phyloP scores from a whole-genome alignment of 2,888 invertebrate genomes.

The Galerucella nymphaeae region DNA sequence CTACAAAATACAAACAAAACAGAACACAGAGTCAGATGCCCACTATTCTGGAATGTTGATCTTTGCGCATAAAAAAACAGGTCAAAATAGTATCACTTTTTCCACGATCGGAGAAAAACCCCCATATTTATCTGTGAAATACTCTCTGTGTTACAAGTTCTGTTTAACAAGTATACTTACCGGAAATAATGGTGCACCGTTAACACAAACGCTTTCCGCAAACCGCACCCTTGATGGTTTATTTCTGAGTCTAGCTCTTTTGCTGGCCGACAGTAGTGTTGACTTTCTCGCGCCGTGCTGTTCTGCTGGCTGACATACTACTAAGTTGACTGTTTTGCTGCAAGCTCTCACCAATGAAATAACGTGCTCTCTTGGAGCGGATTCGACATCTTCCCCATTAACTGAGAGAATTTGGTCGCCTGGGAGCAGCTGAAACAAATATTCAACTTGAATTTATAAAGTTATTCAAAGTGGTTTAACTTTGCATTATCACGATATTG shows the following conservation, averaged over 20 bases:
- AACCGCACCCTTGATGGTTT: slow-evolving; percentile 89
- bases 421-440: slow-evolving; percentile 74
- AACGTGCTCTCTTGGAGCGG: slow-evolving; percentile 88
- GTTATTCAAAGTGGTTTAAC: too few species aligned
- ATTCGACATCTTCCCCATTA: slow-evolving; percentile 90
- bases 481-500: too few species aligned
- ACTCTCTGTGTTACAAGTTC: too few species aligned
- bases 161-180: slow-evolving; percentile 66
- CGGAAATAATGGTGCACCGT: slow-evolving; percentile 84
- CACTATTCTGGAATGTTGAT: too few species aligned
- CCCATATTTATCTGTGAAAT: neutral
- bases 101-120: too few species aligned
- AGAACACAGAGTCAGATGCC: too few species aligned
- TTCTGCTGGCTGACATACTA: slow-evolving; percentile 85
- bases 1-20: too few species aligned
- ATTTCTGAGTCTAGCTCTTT: slow-evolving; percentile 82
- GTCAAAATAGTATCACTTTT: too few species aligned
- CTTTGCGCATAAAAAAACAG: too few species aligned
- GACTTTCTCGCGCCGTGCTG: slow-evolving; percentile 74
- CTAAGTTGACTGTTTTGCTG: slow-evolving; percentile 77
- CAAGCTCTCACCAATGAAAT: slow-evolving; percentile 89
- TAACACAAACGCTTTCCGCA: slow-evolving; percentile 88
- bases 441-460: neutral
- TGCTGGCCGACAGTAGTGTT: slow-evolving; percentile 87
- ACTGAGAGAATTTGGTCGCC: slow-evolving; percentile 92